Evolutionary conservation across 2,888 invertebrate species (phyloP).

Genomic region (Trachelus iudaicus): DNA sequence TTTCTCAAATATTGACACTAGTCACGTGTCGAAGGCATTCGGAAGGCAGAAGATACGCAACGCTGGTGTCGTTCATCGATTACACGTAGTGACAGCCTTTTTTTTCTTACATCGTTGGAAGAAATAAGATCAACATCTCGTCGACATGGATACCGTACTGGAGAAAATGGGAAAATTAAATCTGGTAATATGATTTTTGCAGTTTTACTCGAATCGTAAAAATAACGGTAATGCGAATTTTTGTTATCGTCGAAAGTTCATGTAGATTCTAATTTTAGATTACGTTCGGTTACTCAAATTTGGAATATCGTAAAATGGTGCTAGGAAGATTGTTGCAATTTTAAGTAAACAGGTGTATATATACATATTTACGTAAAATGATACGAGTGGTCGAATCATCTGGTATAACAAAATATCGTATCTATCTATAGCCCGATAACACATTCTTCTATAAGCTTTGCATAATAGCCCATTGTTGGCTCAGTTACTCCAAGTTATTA

Average conservation of each 20-base stretch:
- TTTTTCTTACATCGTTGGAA: neutral
- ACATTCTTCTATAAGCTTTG: neutral
- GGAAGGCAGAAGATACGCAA: neutral
- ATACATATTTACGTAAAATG: neutral
- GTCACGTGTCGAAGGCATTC: conserved; percentile 13
- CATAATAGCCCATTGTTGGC: neutral
- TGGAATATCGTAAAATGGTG: neutral
- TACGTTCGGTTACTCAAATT: too few relatives aligned
- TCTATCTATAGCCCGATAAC: neutral
- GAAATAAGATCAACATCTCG: neutral
- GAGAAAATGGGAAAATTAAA: conserved; percentile 63
- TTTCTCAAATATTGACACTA: conserved; percentile 15
- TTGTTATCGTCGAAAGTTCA: too few relatives aligned
- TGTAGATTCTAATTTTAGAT: too few relatives aligned
- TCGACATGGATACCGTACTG: conserved; percentile 57
- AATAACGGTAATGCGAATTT: neutral
- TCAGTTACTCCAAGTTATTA: neutral
- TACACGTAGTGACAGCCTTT: neutral
- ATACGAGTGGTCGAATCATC: neutral
- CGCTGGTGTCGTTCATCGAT: neutral
- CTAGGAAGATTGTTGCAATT: neutral
- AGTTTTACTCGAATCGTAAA: neutral
- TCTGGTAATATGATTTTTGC: conserved; percentile 51
- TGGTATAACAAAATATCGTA: neutral
- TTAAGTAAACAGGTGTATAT: neutral